A percentile compares a stretch with the other conserved stretches of the same genome.
phyloP scores from a whole-genome alignment of 2,888 invertebrate species.

The Harpalus rufipes region DNA sequence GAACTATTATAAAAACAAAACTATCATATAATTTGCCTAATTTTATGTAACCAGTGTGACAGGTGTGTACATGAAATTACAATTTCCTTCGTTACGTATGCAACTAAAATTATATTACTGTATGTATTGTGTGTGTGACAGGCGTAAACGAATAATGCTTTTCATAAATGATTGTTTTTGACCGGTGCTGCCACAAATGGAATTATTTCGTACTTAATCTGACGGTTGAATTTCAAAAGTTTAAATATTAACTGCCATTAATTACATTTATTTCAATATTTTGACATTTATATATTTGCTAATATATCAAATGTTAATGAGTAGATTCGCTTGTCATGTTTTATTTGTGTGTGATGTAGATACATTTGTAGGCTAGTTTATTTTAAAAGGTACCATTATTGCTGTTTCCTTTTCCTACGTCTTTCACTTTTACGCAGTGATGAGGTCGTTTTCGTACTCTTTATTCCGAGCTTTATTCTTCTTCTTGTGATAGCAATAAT shows the following conservation, averaged over 20 bases:
- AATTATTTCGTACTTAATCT: constrained; percentile 34
- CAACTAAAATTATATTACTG: constrained; percentile 16
- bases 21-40: not conserved
- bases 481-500: constrained; percentile 13
- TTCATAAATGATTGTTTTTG: constrained; percentile 14
- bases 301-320: constrained; percentile 2
- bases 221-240: constrained; percentile 23
- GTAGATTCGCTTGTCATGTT: not conserved
- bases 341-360: constrained; percentile 11
- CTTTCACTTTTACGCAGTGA: constrained; percentile 35
- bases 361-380: constrained; percentile 11
- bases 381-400: constrained; percentile 41
- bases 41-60: constrained; percentile 29
- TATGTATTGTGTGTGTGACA: constrained; percentile 3
- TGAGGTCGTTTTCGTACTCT: constrained; percentile 12
- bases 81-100: not conserved
- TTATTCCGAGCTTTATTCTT: constrained; percentile 38
- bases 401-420: constrained; percentile 28
- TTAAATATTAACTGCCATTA: constrained; percentile 19
- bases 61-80: not conserved
- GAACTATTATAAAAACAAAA: not conserved
- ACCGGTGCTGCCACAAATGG: constrained; percentile 25
- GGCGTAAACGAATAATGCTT: constrained; percentile 15
- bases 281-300: constrained; percentile 9
- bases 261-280: constrained; percentile 20